Evolutionary conservation across 92 coral and sea anemone genomes (phyloP), one percentile per base, ranked within the genome.

Genomic region (Epizoanthus rinbou): DNA sequence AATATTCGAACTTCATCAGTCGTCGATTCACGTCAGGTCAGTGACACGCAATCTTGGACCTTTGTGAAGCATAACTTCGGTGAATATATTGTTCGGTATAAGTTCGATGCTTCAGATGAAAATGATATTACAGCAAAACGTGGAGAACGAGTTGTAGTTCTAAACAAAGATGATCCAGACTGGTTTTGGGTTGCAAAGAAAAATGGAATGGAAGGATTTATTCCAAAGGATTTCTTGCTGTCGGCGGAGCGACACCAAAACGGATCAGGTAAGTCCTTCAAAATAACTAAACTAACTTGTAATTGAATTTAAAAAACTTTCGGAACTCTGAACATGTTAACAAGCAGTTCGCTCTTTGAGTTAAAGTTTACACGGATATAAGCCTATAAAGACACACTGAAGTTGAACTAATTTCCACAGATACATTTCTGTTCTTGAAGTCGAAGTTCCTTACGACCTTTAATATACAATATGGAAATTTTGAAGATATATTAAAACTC

Each of bases 161-260:
- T 95, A 58, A 95, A 95, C 87, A 93, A 88, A 64, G 98, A 95
- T 66, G 98, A 95, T 53, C 84, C 87, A 69, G 98, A 95, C 66
- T 95, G 98, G 98, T 93, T 81, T 67, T 95, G 98, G 98, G 94
- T 95, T 18, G 76, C 58, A 75, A 91, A 92, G 76, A 75, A 71
- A 17, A 85, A 84, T 19, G 91, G 90, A 1, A 74, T 64, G 1
- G 98, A 95, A 76, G 98, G 98, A 13, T 95, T 95, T 81, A 91
- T 94, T 59, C 98, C 98, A 8, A 93, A 87, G 75, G 96, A 95
- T 69, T 95, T 93, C 76, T 80, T 95, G 58, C 80, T 88, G 75
- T 81, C 92, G 23, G 59, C 35, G 57, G 88, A 85, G 45, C 79
- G 85, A 69, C 56, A 81, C 39, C 85, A 84, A 52, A 90, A 87